Conservation (phyloP, 2,797 vertebrate genomes). For the Morus bassanus region DNA sequence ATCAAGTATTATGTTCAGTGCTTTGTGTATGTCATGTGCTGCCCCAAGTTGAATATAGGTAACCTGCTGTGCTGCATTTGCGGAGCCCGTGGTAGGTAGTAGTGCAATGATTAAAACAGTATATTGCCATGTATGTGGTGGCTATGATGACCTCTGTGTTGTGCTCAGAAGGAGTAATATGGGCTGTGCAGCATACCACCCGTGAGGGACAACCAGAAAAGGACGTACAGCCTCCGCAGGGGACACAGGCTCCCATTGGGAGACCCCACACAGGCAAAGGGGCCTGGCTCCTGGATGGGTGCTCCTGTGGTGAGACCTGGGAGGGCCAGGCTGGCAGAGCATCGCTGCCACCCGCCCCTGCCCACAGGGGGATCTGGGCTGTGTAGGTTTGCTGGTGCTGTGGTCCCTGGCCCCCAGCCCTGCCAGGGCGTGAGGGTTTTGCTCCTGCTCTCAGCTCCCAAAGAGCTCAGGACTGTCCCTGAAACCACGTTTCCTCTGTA, state of each 20-base stretch:
- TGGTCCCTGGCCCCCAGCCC: neutral
- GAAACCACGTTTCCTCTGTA: neutral
- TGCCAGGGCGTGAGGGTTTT: neutral
- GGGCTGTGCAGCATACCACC: rapidly evolving
- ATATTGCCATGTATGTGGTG: neutral
- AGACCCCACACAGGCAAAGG: neutral
- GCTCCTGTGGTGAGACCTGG: neutral
- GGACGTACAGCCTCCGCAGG: rapidly evolving
- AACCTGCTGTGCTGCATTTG: neutral
- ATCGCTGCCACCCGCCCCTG: rapidly evolving
- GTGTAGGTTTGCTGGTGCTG: neutral
- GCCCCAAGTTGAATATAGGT: neutral
- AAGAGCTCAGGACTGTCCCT: neutral
- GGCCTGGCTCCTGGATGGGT: neutral
- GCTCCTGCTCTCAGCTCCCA: neutral
- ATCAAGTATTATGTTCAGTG: neutral
- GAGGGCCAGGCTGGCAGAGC: neutral
- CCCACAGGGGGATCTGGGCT: neutral
- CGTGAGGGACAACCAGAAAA: neutral
- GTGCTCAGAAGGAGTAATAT: neutral
- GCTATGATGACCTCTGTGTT: neutral
- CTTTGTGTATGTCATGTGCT: neutral
- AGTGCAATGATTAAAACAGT: neutral
- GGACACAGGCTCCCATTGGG: rapidly evolving
- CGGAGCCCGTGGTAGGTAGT: neutral